These are phyloP conservation scores for Geotrypetes seraphini DNA, from an alignment of 2,797 vertebrate species.

Conservation along the genomic window DNA sequence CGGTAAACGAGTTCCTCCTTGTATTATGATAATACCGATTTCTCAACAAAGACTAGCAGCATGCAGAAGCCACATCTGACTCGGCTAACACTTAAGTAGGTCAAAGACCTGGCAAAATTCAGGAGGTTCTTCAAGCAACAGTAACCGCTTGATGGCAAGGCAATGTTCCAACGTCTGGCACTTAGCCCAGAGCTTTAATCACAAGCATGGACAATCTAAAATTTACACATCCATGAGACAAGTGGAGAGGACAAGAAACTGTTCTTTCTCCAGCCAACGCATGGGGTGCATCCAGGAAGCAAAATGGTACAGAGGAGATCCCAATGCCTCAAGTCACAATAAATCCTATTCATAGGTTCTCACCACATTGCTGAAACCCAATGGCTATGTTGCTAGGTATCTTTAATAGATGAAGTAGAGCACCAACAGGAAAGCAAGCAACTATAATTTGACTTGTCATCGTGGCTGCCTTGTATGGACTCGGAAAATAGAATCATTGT, in stretches of 20 bases:
- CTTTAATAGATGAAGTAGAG: not conserved
- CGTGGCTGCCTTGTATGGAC: fast-evolving
- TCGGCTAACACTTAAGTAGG: not conserved
- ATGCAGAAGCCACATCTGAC: not conserved
- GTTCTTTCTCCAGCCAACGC: not conserved
- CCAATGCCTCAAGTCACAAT: fast-evolving
- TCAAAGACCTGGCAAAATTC: not conserved
- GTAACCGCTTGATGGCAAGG: not conserved
- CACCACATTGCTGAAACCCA: not conserved
- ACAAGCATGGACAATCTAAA: not conserved
- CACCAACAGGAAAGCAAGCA: too few species aligned
- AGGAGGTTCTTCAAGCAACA: not conserved
- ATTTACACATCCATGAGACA: not conserved
- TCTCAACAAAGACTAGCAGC: too few species aligned
- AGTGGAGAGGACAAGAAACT: too few species aligned
- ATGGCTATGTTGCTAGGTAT: not conserved
- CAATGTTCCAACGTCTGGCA: not conserved
- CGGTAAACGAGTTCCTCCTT: fast-evolving
- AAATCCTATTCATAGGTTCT: fast-evolving
- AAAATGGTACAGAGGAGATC: not conserved
- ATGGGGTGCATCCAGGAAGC: not conserved
- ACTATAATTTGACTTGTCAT: too few species aligned
- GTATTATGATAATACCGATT: not conserved
- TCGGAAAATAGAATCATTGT: slow-evolving; percentile 4
- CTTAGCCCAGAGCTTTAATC: not conserved